phyloP scores from a whole-genome alignment of 2,888 invertebrate species.

The Pecten maximus region DNA sequence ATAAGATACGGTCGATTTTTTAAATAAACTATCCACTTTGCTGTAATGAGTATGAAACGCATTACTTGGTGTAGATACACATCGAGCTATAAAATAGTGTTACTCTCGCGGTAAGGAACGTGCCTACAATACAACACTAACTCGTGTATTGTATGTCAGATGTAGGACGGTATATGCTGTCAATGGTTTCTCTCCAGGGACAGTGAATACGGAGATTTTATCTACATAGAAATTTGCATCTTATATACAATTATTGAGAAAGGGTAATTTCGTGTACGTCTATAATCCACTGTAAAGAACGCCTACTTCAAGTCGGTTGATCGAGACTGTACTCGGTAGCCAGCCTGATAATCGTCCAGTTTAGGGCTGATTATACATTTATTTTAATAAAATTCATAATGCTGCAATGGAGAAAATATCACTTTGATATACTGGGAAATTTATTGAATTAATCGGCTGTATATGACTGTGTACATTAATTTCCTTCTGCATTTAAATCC shows the following conservation, averaged over 20 bases:
- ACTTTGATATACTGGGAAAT: no score
- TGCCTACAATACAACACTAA: background rate
- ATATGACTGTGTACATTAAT: no score
- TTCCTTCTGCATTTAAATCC: no score
- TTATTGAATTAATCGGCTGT: no score
- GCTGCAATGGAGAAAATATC: no score
- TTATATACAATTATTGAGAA: slow-evolving; percentile 9
- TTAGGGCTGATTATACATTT: background rate
- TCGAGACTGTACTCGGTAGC: background rate
- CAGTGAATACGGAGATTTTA: background rate
- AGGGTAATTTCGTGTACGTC: slow-evolving; percentile 5
- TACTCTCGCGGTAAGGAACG: slow-evolving; percentile 1
- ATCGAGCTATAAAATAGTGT: background rate
- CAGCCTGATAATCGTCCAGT: background rate
- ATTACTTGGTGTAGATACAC: slow-evolving; percentile 17
- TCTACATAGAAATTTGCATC: background rate
- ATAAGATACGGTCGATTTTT: slow-evolving; percentile 22
- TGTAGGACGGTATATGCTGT: background rate
- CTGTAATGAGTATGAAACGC: slow-evolving; percentile 20
- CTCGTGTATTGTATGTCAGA: background rate
- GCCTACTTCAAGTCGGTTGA: background rate
- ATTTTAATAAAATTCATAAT: background rate
- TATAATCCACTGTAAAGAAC: slow-evolving; percentile 4
- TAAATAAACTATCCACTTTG: slow-evolving; percentile 29
- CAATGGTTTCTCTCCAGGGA: background rate